These are phyloP conservation scores for Piscicola geometra DNA, from an alignment of 2,888 invertebrate species.

Conservation along the genomic window DNA sequence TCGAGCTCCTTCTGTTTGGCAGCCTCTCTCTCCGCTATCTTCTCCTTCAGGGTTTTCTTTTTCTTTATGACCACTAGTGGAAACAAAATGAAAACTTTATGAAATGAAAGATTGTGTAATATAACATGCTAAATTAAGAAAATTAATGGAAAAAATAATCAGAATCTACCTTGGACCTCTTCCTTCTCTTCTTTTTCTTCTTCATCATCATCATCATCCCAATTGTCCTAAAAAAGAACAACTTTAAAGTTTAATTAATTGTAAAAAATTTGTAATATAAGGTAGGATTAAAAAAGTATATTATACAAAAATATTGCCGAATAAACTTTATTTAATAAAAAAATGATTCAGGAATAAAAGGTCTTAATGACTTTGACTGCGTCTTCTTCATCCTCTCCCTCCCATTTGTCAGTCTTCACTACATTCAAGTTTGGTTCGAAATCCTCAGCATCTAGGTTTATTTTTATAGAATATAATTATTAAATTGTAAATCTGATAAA, in stretches of 20 bases:
- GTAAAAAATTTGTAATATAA: neutral
- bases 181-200: slow-evolving; percentile 56
- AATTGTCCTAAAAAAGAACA: slow-evolving; percentile 69
- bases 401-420: slow-evolving; percentile 50
- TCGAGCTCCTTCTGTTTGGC: slow-evolving; percentile 47
- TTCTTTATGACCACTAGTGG: slow-evolving; percentile 64
- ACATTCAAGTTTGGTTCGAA: slow-evolving; percentile 47
- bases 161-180: slow-evolving; percentile 52
- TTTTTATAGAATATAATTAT: neutral
- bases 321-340: neutral
- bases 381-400: slow-evolving; percentile 55
- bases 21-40: slow-evolving; percentile 77
- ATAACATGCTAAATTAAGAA: neutral
- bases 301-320: neutral
- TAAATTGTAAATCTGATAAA: neutral
- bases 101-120: neutral
- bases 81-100: neutral
- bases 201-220: slow-evolving; percentile 92
- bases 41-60: slow-evolving; percentile 59
- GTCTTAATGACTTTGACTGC: slow-evolving; percentile 50
- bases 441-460: slow-evolving; percentile 52
- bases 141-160: neutral
- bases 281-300: neutral
- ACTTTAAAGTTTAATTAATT: neutral
- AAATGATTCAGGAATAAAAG: neutral